Base-by-base conservation (phyloP, 2,888 invertebrate genomes). In the Athalia rosae region DNA sequence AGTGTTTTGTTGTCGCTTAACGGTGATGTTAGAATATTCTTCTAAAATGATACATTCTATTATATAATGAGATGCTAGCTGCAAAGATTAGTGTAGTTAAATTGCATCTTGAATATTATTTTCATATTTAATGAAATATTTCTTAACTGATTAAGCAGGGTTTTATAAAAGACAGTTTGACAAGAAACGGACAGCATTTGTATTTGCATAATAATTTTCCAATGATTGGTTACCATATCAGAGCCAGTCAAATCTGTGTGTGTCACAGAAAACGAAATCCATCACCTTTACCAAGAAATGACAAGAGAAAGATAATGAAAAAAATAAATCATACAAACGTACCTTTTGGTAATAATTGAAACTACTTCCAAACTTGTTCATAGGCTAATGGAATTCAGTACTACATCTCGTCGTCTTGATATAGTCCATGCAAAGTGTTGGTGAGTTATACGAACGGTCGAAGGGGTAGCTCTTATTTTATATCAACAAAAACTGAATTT, bases 341-440 rank as follows among this genome's bases (percentile, higher is more conserved):
- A 87, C 87, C 87, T 87, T 86, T 63, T 62, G 62, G 80, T 79
- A 80, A 83, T 82, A 83, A 84, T 84, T 84, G 82, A 85, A 82
- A 82, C 81, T 84, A 79, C 83, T 85, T 81, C 84, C 87, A 80
- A 87, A 87, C 86, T 86, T 87, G 87, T 85, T 84, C 85, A 86
- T 84, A 85, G 87, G 87, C 84, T 87, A 84, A 87, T 85, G 85
- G 86, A 87, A 85, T 86, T 85, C 83, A 84, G 82, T 84, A 86
- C 86, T 86, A 87, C 85, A 83, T 86, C 87, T 86, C 82, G 86
- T 81, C 84, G 87, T 83, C 87, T 87, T 86, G 85, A 79, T 82
- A 82, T 84, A 84, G 84, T 85, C 83, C 87, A 87, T 87, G 87
- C 87, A 87, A 87, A 86, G 86, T 85, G 86, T 87, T 86, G 87